A percentile compares a stretch with the other conserved stretches of the same genome.
These are phyloP conservation scores for Takifugu flavidus DNA, from an alignment of 2,113 vertebrate species.

Conservation along the genomic window DNA sequence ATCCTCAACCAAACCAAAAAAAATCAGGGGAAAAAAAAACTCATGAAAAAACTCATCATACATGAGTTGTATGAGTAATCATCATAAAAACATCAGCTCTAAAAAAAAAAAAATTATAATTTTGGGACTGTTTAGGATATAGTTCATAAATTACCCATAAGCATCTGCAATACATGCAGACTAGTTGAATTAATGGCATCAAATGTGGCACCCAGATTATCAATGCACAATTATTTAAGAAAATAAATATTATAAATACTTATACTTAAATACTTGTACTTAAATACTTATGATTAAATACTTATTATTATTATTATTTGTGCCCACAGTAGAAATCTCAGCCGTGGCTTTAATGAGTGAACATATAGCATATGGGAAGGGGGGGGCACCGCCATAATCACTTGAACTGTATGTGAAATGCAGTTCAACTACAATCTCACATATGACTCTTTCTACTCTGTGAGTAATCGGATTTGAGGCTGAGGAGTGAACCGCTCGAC, in stretches of 20 bases:
- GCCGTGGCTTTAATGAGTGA: slow-evolving; percentile 49
- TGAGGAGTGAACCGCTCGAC: slow-evolving; percentile 28
- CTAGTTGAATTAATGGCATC: slow-evolving; percentile 30
- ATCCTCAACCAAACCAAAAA: neutral
- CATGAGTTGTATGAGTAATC: no score
- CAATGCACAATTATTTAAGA: slow-evolving; percentile 3
- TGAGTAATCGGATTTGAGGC: slow-evolving; percentile 54
- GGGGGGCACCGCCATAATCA: slow-evolving; percentile 12
- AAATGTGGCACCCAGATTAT: slow-evolving; percentile 13
- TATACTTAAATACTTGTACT: no score
- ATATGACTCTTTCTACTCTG: slow-evolving; percentile 34
- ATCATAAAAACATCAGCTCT: neutral
- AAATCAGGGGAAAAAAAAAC: neutral
- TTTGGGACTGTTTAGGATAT: neutral
- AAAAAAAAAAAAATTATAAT: neutral
- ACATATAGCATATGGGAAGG: slow-evolving; percentile 12
- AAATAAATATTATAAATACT: neutral
- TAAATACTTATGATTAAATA: no score
- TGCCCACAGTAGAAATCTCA: slow-evolving; percentile 41
- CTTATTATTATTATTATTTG: slow-evolving; percentile 7
- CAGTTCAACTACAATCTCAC: slow-evolving; percentile 39
- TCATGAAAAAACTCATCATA: no score
- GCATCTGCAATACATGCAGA: slow-evolving; percentile 11
- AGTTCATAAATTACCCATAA: slow-evolving; percentile 1
- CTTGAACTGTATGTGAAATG: slow-evolving; percentile 17